Percentiles rank a stretch among this genome's conserved stretches.
Conservation (phyloP, 2,888 invertebrate species). For the Hypomecis punctinalis region DNA sequence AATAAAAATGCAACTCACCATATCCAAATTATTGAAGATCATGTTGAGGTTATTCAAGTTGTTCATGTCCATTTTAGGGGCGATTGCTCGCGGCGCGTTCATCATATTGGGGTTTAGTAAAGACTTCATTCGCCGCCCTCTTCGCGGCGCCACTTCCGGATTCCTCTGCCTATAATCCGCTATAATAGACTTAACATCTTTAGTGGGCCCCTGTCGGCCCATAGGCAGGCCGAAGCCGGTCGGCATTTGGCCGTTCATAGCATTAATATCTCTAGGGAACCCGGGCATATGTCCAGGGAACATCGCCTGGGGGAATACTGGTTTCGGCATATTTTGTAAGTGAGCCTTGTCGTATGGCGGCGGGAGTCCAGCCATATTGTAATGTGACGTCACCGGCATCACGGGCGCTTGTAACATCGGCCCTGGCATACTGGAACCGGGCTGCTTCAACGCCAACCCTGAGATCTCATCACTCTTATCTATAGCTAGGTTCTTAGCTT, state of each 20-base stretch:
- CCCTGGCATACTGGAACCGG: constrained; percentile 57
- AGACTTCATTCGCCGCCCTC: constrained; percentile 87
- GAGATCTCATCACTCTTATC: constrained; percentile 81
- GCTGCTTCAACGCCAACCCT: constrained; percentile 73
- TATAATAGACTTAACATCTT: constrained; percentile 93
- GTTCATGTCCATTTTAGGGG: constrained; percentile 73
- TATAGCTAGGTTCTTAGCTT: constrained; percentile 75
- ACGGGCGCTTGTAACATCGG: constrained; percentile 70
- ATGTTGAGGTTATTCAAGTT: constrained; percentile 70
- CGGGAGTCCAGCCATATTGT: constrained; percentile 73
- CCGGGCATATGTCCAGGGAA: constrained; percentile 73
- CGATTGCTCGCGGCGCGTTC: constrained; percentile 74
- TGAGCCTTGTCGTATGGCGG: constrained; percentile 80
- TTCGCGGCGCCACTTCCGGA: constrained; percentile 89
- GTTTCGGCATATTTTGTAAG: constrained; percentile 75
- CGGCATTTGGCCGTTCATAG: constrained; percentile 85
- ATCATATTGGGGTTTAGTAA: constrained; percentile 78
- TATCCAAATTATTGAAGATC: constrained; percentile 80
- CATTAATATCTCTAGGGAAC: constrained; percentile 81
- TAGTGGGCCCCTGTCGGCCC: constrained; percentile 91
- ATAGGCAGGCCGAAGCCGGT: constrained; percentile 79
- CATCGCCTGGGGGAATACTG: constrained; percentile 72
- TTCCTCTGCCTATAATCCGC: constrained; percentile 92
- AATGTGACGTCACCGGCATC: constrained; percentile 73
- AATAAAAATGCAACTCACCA: constrained; percentile 64